A percentile compares a stretch with the other conserved stretches of the same genome.
phyloP scores from a whole-genome alignment of 2,113 vertebrate species.

The Megaceryle maxima region DNA sequence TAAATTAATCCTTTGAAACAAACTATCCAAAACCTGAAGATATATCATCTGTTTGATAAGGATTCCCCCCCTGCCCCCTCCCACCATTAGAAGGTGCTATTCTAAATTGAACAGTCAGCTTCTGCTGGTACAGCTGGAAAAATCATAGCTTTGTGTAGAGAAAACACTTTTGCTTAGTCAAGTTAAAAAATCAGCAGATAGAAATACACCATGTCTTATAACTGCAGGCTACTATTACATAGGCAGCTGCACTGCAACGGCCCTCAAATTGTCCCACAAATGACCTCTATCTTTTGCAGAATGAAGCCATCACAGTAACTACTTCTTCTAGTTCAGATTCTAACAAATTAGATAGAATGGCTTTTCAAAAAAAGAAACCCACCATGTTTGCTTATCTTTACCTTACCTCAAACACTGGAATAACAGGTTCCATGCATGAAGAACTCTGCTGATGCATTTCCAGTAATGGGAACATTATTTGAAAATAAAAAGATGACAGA shows the following conservation, averaged over 20 bases:
- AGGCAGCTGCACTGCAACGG: slow-evolving; percentile 19
- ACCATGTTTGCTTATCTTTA: background rate
- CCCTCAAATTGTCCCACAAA: slow-evolving; percentile 7
- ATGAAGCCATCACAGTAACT: background rate
- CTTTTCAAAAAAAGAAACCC: background rate
- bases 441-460: background rate
- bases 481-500: background rate
- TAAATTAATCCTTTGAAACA: background rate
- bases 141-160: background rate
- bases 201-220: background rate
- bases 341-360: background rate
- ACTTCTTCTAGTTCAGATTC: background rate
- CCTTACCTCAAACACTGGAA: background rate
- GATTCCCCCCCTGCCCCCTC: background rate
- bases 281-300: slow-evolving; percentile 13
- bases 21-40: background rate
- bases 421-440: background rate
- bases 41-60: background rate
- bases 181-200: background rate
- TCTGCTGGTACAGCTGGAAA: background rate
- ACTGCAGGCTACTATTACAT: background rate
- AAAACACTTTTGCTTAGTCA: slow-evolving; percentile 1
- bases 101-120: slow-evolving; percentile 1
- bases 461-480: background rate
- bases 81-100: background rate